Base-by-base conservation (phyloP, 1,140 invertebrate genomes). In the Lepidotrigona ventralis region DNA sequence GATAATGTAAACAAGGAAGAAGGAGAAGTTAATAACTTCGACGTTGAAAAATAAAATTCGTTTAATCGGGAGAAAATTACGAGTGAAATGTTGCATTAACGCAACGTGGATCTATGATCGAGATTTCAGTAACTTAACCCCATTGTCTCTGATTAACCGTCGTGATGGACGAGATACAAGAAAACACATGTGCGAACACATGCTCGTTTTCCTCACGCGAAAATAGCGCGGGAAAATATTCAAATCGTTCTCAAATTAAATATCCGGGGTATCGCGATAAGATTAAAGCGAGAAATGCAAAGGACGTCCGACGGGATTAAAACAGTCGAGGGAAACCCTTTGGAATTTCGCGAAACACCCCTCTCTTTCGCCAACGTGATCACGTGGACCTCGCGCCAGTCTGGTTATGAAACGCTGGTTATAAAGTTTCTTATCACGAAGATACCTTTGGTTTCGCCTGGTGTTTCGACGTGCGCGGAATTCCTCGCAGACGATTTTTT, bases 391-490 rank as follows among this genome's bases (percentile, higher is more conserved):
- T 14, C 21, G 23, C 11, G 26, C n/a, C n/a, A 1, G 14, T 17
- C 23, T n/a, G 46, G 60, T 51, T 64, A 77, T 29, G 26, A 64
- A 64, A 64, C 17, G 60, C 21, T 23, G 58, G 58, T 23, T 76
- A 26, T 63, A 26, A 54, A 75, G 54, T 74, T 75, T 75, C 79
- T 81, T 81, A 81, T 81, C 79, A 66, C 79, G 71, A 26, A 66
- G 6, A 23, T 3, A 39, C 51, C 46, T 54, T 66, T 54, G 14
- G 51, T 54, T 70, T 66, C 51, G 4, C 51, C 56, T 5, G 58
- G n/a, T 81, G 33, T 33, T 64, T 12, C 71, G 29, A 66, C 79
- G 71, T 81, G 79, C 70, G 6, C 29, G 26, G 71, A 56, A 74
- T 81, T 64, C 46, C 23, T n/a, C 23, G 23, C 0, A 15, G 5